A percentile compares a stretch with the other conserved stretches of the same genome.
Conservation (phyloP, 2,888 invertebrate genomes). For the Punctoribates punctum region DNA sequence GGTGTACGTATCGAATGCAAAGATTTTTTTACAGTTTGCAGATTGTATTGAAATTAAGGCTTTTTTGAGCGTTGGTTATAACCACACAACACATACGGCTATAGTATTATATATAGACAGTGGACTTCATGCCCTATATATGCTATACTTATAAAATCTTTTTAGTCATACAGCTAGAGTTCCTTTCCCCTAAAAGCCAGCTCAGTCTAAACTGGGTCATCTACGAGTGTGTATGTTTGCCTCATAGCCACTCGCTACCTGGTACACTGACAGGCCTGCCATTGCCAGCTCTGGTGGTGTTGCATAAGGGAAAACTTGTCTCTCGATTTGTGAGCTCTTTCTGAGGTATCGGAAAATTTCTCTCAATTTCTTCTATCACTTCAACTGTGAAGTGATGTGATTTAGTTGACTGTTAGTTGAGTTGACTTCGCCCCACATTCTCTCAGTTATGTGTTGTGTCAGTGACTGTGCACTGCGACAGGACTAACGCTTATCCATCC, state of each 20-base stretch:
- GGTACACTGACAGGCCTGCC: not conserved
- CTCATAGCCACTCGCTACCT: slow-evolving; percentile 35
- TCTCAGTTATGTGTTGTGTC: slow-evolving; percentile 16
- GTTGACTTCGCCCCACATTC: slow-evolving; percentile 25
- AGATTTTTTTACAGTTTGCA: no score
- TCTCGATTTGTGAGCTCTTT: not conserved
- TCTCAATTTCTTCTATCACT: slow-evolving; percentile 8
- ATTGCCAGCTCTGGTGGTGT: not conserved
- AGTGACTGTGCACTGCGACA: not conserved
- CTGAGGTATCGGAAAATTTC: not conserved
- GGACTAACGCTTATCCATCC: not conserved
- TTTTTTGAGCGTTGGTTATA: not conserved
- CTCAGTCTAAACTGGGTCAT: slow-evolving; percentile 24
- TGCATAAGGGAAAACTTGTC: slow-evolving; percentile 32
- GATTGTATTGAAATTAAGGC: not conserved
- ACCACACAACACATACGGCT: not conserved
- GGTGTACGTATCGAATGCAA: no score
- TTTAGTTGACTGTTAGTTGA: no score
- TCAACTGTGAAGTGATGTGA: slow-evolving; percentile 31
- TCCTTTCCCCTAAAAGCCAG: slow-evolving; percentile 31
- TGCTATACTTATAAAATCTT: not conserved
- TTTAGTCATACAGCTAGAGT: slow-evolving; percentile 15
- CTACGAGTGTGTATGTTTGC: slow-evolving; percentile 1
- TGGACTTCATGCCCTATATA: slow-evolving; percentile 33
- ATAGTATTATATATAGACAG: slow-evolving; percentile 16